Percentiles rank a stretch among this genome's conserved stretches.
Evolutionary conservation across 2,113 vertebrate genomes (phyloP).

Genomic region (Cathartes aura): DNA sequence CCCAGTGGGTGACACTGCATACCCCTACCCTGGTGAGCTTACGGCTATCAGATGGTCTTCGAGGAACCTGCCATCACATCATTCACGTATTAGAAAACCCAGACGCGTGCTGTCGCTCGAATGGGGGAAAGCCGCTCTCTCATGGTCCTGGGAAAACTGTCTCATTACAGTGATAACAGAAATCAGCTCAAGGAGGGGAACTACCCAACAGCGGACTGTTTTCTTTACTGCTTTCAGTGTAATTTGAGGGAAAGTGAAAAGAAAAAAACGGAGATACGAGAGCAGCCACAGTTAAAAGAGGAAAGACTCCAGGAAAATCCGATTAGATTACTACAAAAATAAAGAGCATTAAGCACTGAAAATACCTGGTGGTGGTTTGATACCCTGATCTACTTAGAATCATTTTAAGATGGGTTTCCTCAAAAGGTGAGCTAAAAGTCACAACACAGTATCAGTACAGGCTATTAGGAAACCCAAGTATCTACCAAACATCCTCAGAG

Average conservation of each 20-base stretch:
- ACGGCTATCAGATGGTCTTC: neutral
- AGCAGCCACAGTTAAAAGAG: neutral
- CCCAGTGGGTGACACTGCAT: neutral
- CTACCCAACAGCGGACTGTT: neutral
- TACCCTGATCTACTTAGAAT: neutral
- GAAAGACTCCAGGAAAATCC: neutral
- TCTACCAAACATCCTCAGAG: neutral
- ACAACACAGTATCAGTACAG: neutral
- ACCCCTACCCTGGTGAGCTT: neutral
- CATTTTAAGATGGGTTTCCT: neutral
- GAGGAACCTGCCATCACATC: neutral
- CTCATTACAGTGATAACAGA: neutral
- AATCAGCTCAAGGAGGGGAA: neutral
- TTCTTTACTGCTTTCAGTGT: neutral
- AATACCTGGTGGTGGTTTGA: neutral
- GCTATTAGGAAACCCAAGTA: neutral
- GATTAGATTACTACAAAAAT: neutral
- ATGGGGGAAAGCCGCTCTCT: neutral
- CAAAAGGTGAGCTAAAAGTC: neutral
- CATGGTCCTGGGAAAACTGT: neutral
- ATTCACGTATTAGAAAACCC: neutral
- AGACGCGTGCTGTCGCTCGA: neutral
- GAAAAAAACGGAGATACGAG: neutral
- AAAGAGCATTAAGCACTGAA: neutral
- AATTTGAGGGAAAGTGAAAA: neutral